Evolutionary conservation across 2,797 vertebrate genomes (phyloP).

Genomic region (Diplodus sargus): DNA sequence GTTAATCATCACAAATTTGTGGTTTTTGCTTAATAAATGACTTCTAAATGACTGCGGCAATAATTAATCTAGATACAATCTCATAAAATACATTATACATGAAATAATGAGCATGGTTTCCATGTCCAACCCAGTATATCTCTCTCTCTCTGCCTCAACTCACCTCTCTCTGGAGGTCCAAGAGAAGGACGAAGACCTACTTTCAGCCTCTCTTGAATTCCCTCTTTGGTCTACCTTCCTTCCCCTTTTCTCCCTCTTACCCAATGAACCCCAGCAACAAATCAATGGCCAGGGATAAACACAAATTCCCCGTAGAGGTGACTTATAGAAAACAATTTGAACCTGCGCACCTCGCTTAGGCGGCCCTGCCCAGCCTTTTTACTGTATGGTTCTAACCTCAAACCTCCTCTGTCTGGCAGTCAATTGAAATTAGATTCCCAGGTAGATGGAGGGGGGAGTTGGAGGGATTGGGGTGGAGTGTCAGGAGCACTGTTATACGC

Average conservation of each 20-base stretch:
- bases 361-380: conserved; percentile 66
- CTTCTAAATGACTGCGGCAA: neutral
- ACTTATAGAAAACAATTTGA: conserved; percentile 85
- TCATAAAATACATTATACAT: neutral
- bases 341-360: conserved; percentile 70
- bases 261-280: conserved; percentile 76
- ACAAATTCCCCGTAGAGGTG: conserved; percentile 82
- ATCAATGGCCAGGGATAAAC: conserved; percentile 83
- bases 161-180: conserved; percentile 37
- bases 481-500: conserved; percentile 50
- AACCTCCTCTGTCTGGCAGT: conserved; percentile 77
- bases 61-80: neutral
- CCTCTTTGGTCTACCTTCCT: conserved; percentile 55
- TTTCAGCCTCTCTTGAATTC: conserved; percentile 51
- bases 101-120: conserved; percentile 10
- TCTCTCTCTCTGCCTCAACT: neutral
- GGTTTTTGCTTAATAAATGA: neutral
- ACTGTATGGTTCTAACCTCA: conserved; percentile 80
- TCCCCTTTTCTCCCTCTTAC: conserved; percentile 59
- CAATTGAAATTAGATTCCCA: conserved; percentile 81
- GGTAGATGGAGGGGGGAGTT: conserved; percentile 53
- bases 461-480: conserved; percentile 36
- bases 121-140: neutral
- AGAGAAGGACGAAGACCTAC: conserved; percentile 58
- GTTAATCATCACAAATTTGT: neutral